Conservation (phyloP, 2,888 invertebrate genomes). For the Melieria omissa region DNA sequence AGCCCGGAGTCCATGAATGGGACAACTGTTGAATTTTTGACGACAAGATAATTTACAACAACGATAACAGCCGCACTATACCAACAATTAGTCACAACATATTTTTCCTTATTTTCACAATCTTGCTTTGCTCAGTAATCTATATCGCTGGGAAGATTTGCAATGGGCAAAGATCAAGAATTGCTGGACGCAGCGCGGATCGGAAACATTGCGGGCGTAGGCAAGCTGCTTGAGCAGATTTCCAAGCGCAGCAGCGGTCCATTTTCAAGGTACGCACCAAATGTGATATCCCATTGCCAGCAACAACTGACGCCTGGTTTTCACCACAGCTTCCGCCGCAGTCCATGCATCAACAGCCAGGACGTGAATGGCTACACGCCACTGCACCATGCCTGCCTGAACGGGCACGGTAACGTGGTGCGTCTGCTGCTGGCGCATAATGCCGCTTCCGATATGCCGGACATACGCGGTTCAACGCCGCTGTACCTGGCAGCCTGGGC, state of each 20-base stretch:
- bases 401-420: constrained; percentile 92
- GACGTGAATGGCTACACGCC: constrained; percentile 93
- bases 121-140: constrained; percentile 4
- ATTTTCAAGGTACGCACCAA: constrained; percentile 81
- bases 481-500: constrained; percentile 95
- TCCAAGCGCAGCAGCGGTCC: constrained; percentile 95
- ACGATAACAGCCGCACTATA: no score
- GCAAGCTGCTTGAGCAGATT: constrained; percentile 88
- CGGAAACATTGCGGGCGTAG: constrained; percentile 87
- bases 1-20: no score
- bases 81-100: constrained; percentile 19
- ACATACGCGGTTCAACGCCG: constrained; percentile 92
- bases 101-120: background rate
- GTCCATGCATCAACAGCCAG: constrained; percentile 90
- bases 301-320: background rate
- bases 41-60: background rate
- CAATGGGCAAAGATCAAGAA: constrained; percentile 96
- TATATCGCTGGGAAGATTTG: background rate
- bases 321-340: constrained; percentile 80
- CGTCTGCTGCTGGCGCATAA: constrained; percentile 79
- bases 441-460: constrained; percentile 87
- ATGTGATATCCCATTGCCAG: background rate
- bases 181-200: constrained; percentile 92
- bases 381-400: constrained; percentile 91
- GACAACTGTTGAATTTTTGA: background rate